Evolutionary conservation across 2,113 vertebrate species (phyloP).

Genomic region (Ginglymostoma cirratum): DNA sequence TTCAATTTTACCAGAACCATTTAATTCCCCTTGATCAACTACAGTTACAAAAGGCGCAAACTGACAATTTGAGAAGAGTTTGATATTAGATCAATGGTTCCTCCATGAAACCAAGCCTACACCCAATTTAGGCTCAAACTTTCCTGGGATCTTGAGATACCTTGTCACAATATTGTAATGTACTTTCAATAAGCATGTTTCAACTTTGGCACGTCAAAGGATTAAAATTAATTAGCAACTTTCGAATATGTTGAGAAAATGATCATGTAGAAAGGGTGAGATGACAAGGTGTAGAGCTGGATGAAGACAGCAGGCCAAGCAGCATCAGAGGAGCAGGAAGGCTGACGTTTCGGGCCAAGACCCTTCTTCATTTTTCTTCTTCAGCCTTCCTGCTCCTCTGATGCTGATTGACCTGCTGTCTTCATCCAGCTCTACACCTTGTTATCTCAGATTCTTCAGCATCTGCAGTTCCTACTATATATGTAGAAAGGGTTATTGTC

Average conservation of each 20-base stretch:
- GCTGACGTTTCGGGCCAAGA: too few relatives aligned
- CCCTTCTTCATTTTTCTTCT: too few relatives aligned
- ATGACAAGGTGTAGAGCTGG: too few relatives aligned
- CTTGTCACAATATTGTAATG: not conserved
- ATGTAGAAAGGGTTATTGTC: not conserved
- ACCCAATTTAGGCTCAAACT: not conserved
- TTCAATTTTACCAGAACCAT: not conserved
- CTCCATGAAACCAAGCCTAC: not conserved
- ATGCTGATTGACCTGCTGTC: too few relatives aligned
- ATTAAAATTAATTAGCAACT: not conserved
- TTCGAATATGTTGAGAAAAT: not conserved
- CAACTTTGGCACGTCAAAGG: not conserved
- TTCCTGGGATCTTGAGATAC: not conserved
- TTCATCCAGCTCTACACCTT: too few relatives aligned
- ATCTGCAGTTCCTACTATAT: too few relatives aligned
- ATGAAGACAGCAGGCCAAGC: too few relatives aligned
- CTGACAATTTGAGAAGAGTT: not conserved
- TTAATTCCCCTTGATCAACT: not conserved
- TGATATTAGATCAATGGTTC: not conserved
- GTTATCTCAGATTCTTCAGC: too few relatives aligned
- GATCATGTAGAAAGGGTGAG: not conserved
- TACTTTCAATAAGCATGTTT: not conserved
- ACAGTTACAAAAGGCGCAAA: not conserved
- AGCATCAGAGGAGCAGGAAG: too few relatives aligned
- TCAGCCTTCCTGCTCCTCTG: too few relatives aligned